A percentile compares a stretch with the other conserved stretches of the same genome.
These are phyloP conservation scores for Lycopodina hypogea DNA, from an alignment of 37 sponge, comb jelly and placozoan species.

Conservation along the genomic window DNA sequence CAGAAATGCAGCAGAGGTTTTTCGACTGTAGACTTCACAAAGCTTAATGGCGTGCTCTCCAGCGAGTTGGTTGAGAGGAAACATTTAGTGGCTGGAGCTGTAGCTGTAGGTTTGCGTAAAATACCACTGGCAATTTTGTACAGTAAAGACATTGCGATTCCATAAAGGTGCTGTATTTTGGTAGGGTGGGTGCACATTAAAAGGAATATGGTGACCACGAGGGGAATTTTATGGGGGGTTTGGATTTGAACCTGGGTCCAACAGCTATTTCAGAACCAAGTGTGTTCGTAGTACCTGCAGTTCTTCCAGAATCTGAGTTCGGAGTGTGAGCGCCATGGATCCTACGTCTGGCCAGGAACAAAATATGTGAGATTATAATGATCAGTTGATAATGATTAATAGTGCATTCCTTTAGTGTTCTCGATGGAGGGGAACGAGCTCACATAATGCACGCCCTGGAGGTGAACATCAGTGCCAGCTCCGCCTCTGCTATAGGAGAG, in stretches of 20 bases:
- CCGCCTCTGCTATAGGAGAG: background rate
- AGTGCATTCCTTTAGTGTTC: conserved; percentile 20
- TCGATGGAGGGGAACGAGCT: conserved; percentile 42
- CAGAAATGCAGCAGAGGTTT: conserved; percentile 28
- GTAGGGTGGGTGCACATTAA: too few species aligned
- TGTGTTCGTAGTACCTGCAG: too few species aligned
- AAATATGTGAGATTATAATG: too few species aligned
- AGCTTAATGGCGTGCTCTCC: background rate
- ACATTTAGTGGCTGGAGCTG: background rate
- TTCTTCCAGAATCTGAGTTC: too few species aligned
- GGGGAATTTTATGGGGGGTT: too few species aligned
- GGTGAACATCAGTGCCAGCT: conserved; percentile 58
- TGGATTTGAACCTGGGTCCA: too few species aligned
- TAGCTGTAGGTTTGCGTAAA: background rate
- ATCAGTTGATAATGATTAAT: background rate
- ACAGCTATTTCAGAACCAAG: too few species aligned
- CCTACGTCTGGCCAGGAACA: too few species aligned
- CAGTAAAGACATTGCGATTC: background rate
- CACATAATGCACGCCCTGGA: conserved; percentile 52
- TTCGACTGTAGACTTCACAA: background rate
- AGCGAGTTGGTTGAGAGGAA: background rate
- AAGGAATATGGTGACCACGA: too few species aligned
- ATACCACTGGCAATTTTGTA: background rate
- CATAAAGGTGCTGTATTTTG: too few species aligned
- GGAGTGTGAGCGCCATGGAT: too few species aligned